Evolutionary conservation across 2,797 vertebrate species (phyloP).

Genomic region (Lepus oiostolus): DNA sequence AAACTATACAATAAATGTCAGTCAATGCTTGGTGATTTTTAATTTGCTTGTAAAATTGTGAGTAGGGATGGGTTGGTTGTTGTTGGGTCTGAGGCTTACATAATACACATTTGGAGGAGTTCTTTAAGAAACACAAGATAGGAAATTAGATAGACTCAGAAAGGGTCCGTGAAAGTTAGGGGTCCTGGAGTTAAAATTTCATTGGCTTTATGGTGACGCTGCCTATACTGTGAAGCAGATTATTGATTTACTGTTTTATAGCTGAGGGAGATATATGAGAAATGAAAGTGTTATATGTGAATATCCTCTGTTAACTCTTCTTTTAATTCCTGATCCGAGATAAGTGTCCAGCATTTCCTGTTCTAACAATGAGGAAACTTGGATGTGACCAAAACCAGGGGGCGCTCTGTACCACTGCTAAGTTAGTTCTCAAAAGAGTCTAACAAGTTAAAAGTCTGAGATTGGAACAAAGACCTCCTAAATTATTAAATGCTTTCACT

Average conservation of each 20-base stretch:
- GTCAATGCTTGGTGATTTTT: not conserved
- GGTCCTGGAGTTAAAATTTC: not conserved
- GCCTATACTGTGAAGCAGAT: not conserved
- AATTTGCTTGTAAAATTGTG: not conserved
- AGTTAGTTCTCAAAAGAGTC: not conserved
- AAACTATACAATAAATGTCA: not conserved
- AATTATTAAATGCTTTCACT: not conserved
- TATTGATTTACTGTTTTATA: not conserved
- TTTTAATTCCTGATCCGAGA: not conserved
- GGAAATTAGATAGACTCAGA: not conserved
- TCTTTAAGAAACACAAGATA: not conserved
- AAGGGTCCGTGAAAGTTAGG: not conserved
- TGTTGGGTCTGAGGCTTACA: not conserved
- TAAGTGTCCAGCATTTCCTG: not conserved
- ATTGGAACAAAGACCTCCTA: not conserved
- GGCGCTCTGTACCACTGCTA: not conserved
- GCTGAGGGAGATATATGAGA: not conserved
- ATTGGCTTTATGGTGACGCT: not conserved
- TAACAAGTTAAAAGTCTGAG: too few species aligned
- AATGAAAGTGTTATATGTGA: not conserved
- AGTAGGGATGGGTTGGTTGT: not conserved
- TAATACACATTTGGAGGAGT: not conserved
- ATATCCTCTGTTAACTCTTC: not conserved
- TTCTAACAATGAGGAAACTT: not conserved
- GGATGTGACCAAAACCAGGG: not conserved